phyloP scores from a whole-genome alignment of 2,888 invertebrate species.

The Drosophila nigricruria region DNA sequence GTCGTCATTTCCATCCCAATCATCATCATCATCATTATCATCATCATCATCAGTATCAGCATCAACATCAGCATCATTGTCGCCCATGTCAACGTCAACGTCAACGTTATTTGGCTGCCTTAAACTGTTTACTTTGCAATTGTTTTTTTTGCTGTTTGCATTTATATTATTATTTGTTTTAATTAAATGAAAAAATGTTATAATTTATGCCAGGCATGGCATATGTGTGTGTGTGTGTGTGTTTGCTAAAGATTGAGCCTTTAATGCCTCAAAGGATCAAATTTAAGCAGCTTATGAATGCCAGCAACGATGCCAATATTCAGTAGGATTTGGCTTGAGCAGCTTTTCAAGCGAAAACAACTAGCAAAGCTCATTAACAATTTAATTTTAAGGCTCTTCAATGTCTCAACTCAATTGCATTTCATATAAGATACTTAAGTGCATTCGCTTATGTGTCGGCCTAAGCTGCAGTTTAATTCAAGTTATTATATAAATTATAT shows the following conservation, averaged over 20 bases:
- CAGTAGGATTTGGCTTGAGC: conserved; percentile 14
- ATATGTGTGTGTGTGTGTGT: conserved; percentile 6
- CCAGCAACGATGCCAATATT: background rate
- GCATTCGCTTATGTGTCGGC: background rate
- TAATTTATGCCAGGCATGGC: conserved; percentile 46
- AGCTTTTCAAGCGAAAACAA: conserved; percentile 5
- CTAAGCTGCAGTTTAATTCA: background rate
- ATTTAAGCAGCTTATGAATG: conserved; percentile 43
- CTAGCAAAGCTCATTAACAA: conserved; percentile 32
- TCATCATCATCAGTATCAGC: conserved; percentile 7
- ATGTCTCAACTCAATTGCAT: background rate
- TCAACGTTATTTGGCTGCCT: conserved; percentile 42
- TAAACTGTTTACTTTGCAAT: conserved; percentile 67
- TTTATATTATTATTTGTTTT: conserved; percentile 59
- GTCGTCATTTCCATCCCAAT: conserved; percentile 11
- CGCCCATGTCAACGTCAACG: conserved; percentile 12
- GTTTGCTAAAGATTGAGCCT: conserved; percentile 28
- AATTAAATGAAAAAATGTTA: conserved; percentile 73
- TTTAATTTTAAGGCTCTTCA: background rate
- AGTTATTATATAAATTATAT: background rate
- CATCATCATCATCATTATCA: conserved; percentile 19
- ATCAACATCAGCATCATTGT: background rate
- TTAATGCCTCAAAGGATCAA: conserved; percentile 24
- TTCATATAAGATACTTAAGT: background rate
- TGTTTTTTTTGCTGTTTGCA: conserved; percentile 45